Base-by-base conservation (phyloP, 2,888 invertebrate genomes). In the Ecliptopera silaceata region DNA sequence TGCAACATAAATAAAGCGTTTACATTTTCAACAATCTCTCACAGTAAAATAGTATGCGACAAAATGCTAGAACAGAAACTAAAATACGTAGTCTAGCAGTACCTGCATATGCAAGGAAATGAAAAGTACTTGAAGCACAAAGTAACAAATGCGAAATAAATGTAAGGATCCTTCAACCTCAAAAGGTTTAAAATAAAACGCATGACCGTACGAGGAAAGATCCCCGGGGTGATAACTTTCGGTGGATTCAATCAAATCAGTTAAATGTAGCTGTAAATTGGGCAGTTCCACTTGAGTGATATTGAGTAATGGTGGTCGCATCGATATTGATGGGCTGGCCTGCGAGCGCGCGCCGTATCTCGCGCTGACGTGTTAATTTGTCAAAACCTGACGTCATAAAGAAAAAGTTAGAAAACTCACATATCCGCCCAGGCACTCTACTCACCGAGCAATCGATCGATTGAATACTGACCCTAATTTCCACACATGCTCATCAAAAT, bases 261-360 rank as follows among this genome's bases (percentile, higher is more conserved):
- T 88, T 85, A 88, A 89, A 88, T 86, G 87, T 88, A 86, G 86
- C 88, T 86, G 87, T 83, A 87, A 89, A 89, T 88, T 86, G 86
- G 83, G 79, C 84, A 87, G 88, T 88, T 87, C 83, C 87, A 86
- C 85, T 85, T 83, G 85, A 86, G 78, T 80, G 88, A 80, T 87
- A 84, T 85, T 89, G 88, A 89, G 84, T 87, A 86, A 89, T 88
- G 84, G 84, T 77, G 76, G 79, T 76, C 77, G 80, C 72, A 66
- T 69, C 80, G 76, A 79, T 88, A 89, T 88, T 87, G 87, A 88
- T 88, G 85, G 84, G 75, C 72, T 68, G 77, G 70, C 71, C 68
- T 48, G 71, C 69, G 75, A 70, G 72, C 78, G 77, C 73, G 76
- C 75, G 71, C 74, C 79, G 80, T 80, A 82, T 82, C 81, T 80